A percentile compares a stretch with the other conserved stretches of the same genome.
Conservation (phyloP, 2,113 vertebrate species). For the Etia nguti region DNA sequence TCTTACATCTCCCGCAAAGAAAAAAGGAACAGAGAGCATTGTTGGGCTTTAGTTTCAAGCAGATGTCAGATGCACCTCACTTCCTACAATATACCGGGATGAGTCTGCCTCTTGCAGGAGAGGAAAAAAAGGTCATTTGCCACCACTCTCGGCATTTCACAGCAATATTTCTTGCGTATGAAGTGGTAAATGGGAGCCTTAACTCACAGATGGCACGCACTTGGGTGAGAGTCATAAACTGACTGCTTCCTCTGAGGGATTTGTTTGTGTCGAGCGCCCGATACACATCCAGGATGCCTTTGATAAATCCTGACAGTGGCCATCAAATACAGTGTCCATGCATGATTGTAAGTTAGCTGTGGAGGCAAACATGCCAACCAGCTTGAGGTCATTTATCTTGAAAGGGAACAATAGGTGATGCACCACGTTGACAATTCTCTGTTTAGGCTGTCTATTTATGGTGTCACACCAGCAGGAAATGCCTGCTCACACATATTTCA, state of each 20-base stretch:
- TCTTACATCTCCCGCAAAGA: slow-evolving; percentile 6
- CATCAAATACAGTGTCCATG: not conserved
- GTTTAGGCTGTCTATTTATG: not conserved
- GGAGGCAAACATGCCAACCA: not conserved
- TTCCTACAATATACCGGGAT: slow-evolving; percentile 25
- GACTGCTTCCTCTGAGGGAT: slow-evolving; percentile 16
- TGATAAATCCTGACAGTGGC: slow-evolving; percentile 12
- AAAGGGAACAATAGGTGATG: not conserved
- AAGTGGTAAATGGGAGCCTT: slow-evolving; percentile 29
- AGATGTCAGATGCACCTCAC: slow-evolving; percentile 47
- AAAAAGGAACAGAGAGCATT: not conserved
- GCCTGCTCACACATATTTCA: not conserved
- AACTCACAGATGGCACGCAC: slow-evolving; percentile 30
- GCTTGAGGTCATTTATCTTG: not conserved
- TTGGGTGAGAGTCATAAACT: slow-evolving; percentile 28
- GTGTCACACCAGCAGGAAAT: not conserved
- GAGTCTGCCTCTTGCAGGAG: slow-evolving; percentile 6
- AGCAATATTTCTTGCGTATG: slow-evolving; percentile 16
- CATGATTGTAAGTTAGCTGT: not conserved
- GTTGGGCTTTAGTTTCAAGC: slow-evolving; percentile 28
- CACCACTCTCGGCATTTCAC: slow-evolving; percentile 30
- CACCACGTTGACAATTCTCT: not conserved
- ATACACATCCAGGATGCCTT: not conserved
- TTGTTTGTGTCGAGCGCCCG: slow-evolving; percentile 16
- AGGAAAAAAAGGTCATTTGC: slow-evolving; percentile 25